Conservation (phyloP, 1,140 invertebrate genomes). For the Nomia melanderi region DNA sequence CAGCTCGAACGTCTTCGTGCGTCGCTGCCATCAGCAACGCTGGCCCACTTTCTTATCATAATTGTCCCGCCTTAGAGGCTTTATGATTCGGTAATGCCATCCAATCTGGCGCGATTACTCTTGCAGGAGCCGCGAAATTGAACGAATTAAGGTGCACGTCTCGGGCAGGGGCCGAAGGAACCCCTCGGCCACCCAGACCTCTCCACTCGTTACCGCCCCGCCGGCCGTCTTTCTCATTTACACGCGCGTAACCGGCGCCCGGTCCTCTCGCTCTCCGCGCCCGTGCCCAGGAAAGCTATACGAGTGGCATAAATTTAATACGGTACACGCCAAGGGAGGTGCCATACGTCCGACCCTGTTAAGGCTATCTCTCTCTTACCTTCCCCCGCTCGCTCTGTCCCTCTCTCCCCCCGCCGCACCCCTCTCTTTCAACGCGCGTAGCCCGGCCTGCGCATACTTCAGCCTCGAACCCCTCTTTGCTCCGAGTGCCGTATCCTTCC, state of each 20-base stretch:
- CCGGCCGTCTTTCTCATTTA: constrained; percentile 31
- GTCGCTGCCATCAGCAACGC: constrained; percentile 36
- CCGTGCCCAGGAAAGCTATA: constrained; percentile 44
- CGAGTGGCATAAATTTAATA: constrained; percentile 77
- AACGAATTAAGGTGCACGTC: constrained; percentile 61
- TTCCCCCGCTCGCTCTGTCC: constrained; percentile 21
- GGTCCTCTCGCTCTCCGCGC: constrained; percentile 3
- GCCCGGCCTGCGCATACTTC: constrained; percentile 8
- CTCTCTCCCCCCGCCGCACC: not conserved
- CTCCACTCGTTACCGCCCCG: not conserved
- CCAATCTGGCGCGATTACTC: constrained; percentile 60
- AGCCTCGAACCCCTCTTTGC: constrained; percentile 25
- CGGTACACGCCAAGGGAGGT: constrained; percentile 75
- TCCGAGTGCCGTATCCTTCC: constrained; percentile 56
- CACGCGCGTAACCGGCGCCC: constrained; percentile 12
- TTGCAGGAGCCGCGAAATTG: constrained; percentile 62
- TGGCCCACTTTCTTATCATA: constrained; percentile 60
- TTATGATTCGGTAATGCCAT: constrained; percentile 57
- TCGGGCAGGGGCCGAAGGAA: constrained; percentile 21
- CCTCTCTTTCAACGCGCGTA: too few relatives aligned
- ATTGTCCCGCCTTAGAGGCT: constrained; percentile 48
- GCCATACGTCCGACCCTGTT: constrained; percentile 72
- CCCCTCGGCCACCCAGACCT: not conserved
- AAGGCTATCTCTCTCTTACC: constrained; percentile 57
- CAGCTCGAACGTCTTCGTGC: constrained; percentile 15